Base-by-base conservation (phyloP, 2,113 vertebrate species). In the Chlamydotis undulata region DNA sequence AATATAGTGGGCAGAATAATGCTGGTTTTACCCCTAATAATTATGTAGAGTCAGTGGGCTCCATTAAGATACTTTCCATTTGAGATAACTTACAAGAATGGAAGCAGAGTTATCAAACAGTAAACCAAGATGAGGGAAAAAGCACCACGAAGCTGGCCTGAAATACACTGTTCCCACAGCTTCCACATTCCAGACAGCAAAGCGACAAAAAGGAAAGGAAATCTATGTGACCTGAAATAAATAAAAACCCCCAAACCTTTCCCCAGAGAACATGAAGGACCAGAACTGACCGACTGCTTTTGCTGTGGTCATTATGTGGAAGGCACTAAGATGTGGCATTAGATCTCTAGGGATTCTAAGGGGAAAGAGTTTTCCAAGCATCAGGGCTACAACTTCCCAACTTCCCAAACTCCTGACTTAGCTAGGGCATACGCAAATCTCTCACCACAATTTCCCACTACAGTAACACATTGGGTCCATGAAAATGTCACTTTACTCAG, bases 401-500 rank as follows among this genome's bases (percentile, higher is more conserved):
- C 88, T 76, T 94, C 93, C 93, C 90, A 95, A 95, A 91, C 78
- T 91, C 92, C 84, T 83, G 61, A 63, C 60, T 78, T 76, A 50
- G 65, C 77, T 33, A 43, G 81, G 70, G 57, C 91, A 92, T 53
- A 81, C 87, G 83, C 89, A 89, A 96, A 94, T 94, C 89, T 96
- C 81, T 93, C 93, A 94, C 74, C 94, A 94, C 65, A 29, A 91
- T 96, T 96, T 96, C 95, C 87, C 87, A 79, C 87, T 96, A 55
- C 10, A 53, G 86, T 93, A 92, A 94, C 89, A 89, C 55, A 78
- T 93, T 89, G 92, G 86, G 50, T 87, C 95, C 81, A 83, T 95
- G 96, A 96, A 96, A 96, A 96, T 77, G 94, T 96, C 96, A 91
- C 83, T 94, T 93, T 76, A 79, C 89, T 96, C 91, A 94, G 94